Evolutionary conservation across 2,888 invertebrate genomes (phyloP).

Genomic region (Chymomyza fuscimana): DNA sequence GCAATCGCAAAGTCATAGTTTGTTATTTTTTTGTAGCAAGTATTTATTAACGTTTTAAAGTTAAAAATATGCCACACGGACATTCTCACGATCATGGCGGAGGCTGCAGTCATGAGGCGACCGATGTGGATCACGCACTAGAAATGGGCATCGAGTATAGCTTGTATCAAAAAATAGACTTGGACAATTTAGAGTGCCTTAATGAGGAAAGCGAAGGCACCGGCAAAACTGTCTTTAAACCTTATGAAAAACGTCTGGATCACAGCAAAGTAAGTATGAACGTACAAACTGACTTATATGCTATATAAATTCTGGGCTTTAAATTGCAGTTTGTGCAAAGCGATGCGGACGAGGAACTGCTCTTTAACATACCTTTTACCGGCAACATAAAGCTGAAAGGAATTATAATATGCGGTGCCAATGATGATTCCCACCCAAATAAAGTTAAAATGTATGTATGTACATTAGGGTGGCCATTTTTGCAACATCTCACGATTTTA

Average conservation of each 20-base stretch:
- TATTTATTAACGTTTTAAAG: neutral
- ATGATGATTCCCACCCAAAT: conserved; percentile 91
- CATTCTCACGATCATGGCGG: conserved; percentile 77
- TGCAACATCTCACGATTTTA: too few species aligned
- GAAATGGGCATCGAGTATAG: conserved; percentile 82
- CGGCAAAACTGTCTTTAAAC: conserved; percentile 93
- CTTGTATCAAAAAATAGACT: conserved; percentile 93
- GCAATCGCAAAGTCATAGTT: neutral
- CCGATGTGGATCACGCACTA: conserved; percentile 76
- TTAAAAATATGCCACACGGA: conserved; percentile 75
- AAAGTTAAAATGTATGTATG: conserved; percentile 91
- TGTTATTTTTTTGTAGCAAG: neutral
- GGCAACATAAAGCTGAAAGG: conserved; percentile 97
- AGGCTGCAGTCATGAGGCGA: conserved; percentile 77
- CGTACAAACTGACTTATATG: neutral
- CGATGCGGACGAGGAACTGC: conserved; percentile 96
- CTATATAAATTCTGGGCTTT: neutral
- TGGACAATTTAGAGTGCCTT: conserved; percentile 91
- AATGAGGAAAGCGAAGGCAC: conserved; percentile 93
- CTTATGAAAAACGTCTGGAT: conserved; percentile 92
- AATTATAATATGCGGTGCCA: conserved; percentile 93
- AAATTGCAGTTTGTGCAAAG: conserved; percentile 92
- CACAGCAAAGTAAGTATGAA: conserved; percentile 83
- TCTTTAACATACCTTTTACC: conserved; percentile 98
- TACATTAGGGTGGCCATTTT: too few species aligned